Evolutionary conservation across 2,113 vertebrate genomes (phyloP).

Genomic region (Hydrolagus affinis): DNA sequence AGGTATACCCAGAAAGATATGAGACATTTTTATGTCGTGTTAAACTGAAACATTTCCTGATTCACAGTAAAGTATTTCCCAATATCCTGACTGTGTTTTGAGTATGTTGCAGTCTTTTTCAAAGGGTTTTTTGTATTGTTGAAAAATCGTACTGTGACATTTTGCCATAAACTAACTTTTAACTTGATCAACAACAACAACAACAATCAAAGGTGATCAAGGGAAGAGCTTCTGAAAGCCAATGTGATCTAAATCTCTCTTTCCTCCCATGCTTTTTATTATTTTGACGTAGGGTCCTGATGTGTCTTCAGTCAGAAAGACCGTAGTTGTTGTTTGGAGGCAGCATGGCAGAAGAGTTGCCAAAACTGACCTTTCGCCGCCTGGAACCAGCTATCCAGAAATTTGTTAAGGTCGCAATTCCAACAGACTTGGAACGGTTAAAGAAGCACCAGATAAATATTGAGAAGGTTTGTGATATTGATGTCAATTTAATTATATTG

Average conservation of each 20-base stretch:
- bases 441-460: slow-evolving; percentile 92
- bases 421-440: slow-evolving; percentile 89
- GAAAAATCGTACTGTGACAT: neutral
- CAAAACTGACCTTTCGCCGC: slow-evolving; percentile 78
- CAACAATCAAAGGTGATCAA: neutral
- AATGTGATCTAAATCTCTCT: neutral
- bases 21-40: neutral
- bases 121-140: neutral
- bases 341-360: slow-evolving; percentile 78
- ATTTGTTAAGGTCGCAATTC: slow-evolving; percentile 90
- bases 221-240: neutral
- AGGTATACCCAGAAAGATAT: too few species aligned
- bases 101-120: neutral
- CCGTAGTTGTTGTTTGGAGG: neutral
- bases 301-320: slow-evolving; percentile 2
- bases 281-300: slow-evolving; percentile 4
- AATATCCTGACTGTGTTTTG: neutral
- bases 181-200: neutral
- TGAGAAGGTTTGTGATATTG: slow-evolving; percentile 68
- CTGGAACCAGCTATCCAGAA: slow-evolving; percentile 87
- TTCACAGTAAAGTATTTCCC: too few species aligned
- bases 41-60: neutral
- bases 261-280: slow-evolving; percentile 12
- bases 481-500: neutral
- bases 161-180: neutral